phyloP scores from a whole-genome alignment of 2,888 invertebrate genomes.

The Phrixothrix hirtus region DNA sequence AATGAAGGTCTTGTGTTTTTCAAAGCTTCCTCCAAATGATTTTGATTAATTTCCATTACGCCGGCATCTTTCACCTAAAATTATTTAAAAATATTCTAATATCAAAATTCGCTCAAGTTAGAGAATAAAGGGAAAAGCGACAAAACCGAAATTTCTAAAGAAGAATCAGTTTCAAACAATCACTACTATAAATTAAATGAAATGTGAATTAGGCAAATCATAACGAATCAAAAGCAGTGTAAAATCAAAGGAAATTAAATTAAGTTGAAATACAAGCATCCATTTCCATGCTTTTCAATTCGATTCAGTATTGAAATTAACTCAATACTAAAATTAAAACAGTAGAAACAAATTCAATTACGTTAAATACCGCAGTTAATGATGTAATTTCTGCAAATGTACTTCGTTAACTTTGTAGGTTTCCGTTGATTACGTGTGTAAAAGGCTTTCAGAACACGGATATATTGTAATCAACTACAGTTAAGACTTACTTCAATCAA shows the following conservation, averaged over 20 bases:
- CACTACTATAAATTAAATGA: constrained; percentile 21
- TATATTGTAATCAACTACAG: constrained; percentile 31
- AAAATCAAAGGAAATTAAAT: constrained; percentile 33
- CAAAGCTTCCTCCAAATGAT: constrained; percentile 69
- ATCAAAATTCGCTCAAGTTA: constrained; percentile 6
- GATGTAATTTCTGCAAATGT: constrained; percentile 36
- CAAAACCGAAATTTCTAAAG: constrained; percentile 2
- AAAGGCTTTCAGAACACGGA: constrained; percentile 30
- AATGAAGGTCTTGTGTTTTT: constrained; percentile 78
- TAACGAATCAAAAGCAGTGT: constrained; percentile 30
- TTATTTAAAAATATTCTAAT: background rate
- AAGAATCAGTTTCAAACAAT: constrained; percentile 1
- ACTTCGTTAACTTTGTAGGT: constrained; percentile 33
- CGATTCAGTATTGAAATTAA: constrained; percentile 24
- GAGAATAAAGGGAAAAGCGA: background rate
- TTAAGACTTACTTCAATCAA: constrained; percentile 29
- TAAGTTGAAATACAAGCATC: constrained; percentile 29
- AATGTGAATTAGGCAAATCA: constrained; percentile 27
- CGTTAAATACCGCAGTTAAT: constrained; percentile 38
- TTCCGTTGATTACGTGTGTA: constrained; percentile 36
- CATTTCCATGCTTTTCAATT: constrained; percentile 28
- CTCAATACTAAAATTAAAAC: constrained; percentile 40
- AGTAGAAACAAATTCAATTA: constrained; percentile 41
- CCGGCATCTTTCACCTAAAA: constrained; percentile 19
- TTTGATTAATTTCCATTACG: constrained; percentile 57